A percentile compares a stretch with the other conserved stretches of the same genome.
phyloP scores from a whole-genome alignment of 2,888 invertebrate genomes.

The Acanthococcus lagerstroemiae region DNA sequence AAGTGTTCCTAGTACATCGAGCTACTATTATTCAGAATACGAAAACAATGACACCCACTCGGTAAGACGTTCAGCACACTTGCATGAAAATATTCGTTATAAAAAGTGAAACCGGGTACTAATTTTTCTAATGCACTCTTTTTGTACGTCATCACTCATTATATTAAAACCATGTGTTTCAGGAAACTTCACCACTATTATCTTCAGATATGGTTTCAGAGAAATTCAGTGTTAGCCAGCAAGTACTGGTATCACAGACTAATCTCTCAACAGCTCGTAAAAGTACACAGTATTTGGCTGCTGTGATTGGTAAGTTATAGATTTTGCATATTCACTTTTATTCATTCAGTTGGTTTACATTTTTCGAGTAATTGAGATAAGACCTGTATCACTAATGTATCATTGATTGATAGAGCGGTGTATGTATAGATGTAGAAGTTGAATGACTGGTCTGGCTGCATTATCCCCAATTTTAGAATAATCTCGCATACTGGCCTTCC shows the following conservation, averaged over 20 bases:
- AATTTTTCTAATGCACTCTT: too few species aligned
- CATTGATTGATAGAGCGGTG: background rate
- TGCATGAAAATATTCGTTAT: background rate
- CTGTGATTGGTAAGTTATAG: slow-evolving; percentile 47
- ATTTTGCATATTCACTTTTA: background rate
- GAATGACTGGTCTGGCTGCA: too few species aligned
- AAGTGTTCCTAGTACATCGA: background rate
- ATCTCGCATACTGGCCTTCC: too few species aligned
- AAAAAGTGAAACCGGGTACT: too few species aligned
- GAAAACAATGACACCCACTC: background rate
- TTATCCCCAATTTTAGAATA: too few species aligned
- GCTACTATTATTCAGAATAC: background rate
- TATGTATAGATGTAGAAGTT: too few species aligned
- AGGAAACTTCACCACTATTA: slow-evolving; percentile 21
- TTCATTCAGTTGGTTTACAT: background rate
- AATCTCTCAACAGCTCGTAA: slow-evolving; percentile 42
- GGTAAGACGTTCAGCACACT: background rate
- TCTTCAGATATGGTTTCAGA: slow-evolving; percentile 43
- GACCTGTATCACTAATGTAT: background rate
- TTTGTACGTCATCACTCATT: too few species aligned
- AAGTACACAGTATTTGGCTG: slow-evolving; percentile 57
- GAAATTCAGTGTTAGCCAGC: slow-evolving; percentile 51
- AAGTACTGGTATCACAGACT: slow-evolving; percentile 45
- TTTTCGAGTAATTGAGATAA: too few species aligned
- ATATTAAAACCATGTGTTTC: background rate